Conservation (phyloP, 2,113 vertebrate genomes). For the Mola mola region DNA sequence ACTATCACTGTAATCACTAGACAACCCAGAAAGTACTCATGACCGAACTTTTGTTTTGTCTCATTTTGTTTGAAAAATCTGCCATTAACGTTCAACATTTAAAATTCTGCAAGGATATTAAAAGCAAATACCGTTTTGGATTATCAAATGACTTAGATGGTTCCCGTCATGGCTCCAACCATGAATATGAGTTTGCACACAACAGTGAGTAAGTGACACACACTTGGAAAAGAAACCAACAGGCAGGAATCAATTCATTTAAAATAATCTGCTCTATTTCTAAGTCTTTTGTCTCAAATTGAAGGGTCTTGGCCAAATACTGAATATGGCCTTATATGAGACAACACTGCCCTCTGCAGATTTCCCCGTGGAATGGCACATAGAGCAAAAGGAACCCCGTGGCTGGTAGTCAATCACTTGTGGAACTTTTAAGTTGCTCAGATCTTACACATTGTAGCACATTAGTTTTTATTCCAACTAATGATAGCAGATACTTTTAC, state of each 20-base stretch:
- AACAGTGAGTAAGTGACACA: conserved; percentile 30
- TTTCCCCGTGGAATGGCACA: not conserved
- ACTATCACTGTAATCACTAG: conserved; percentile 11
- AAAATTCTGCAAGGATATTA: conserved; percentile 18
- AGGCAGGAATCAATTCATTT: conserved; percentile 52
- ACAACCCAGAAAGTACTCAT: conserved; percentile 19
- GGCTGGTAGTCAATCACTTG: no score
- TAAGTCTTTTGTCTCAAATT: conserved; percentile 46
- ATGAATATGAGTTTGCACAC: conserved; percentile 68
- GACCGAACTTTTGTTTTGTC: no score
- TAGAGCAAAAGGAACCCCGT: not conserved
- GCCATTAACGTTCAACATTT: not conserved
- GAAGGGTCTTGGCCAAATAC: conserved; percentile 13
- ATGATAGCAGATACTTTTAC: no score
- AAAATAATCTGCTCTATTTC: conserved; percentile 58
- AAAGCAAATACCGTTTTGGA: conserved; percentile 28
- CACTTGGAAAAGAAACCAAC: conserved; percentile 55
- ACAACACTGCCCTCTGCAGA: conserved; percentile 80
- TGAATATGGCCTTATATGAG: conserved; percentile 19
- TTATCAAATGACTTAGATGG: conserved; percentile 53
- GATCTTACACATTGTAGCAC: no score
- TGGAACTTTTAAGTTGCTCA: no score
- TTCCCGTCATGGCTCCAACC: conserved; percentile 45
- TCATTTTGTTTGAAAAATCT: conserved; percentile 26
- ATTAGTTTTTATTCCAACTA: no score